These are phyloP conservation scores for Spilosoma lubricipeda DNA, from an alignment of 2,888 invertebrate genomes.

Conservation along the genomic window DNA sequence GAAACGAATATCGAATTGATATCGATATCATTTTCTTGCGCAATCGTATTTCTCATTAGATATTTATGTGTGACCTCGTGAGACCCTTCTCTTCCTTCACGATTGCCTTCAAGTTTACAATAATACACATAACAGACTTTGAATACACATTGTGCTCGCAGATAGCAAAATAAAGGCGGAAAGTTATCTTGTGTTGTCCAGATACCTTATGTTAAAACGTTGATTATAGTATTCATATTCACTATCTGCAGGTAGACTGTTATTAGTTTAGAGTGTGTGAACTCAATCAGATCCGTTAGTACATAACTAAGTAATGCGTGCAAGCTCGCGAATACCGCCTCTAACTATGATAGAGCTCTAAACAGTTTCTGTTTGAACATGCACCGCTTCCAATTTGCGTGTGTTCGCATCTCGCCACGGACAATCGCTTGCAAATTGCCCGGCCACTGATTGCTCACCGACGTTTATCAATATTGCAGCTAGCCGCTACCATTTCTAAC, in stretches of 20 bases:
- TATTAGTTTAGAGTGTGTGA: conserved; percentile 21
- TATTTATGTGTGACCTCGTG: conserved; percentile 79
- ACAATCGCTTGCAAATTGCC: conserved; percentile 83
- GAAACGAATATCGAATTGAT: conserved; percentile 80
- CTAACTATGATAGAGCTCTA: conserved; percentile 58
- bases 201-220: conserved; percentile 8
- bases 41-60: conserved; percentile 80
- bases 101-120: conserved; percentile 53
- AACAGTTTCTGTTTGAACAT: conserved; percentile 69
- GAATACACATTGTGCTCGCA: conserved; percentile 28
- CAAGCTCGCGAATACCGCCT: conserved; percentile 38
- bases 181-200: not conserved
- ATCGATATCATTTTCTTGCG: conserved; percentile 81
- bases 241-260: conserved; percentile 1
- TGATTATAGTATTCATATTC: not conserved
- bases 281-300: conserved; percentile 23
- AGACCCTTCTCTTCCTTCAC: conserved; percentile 68
- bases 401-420: conserved; percentile 77
- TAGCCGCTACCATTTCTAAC: conserved; percentile 53
- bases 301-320: conserved; percentile 39
- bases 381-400: conserved; percentile 77
- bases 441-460: conserved; percentile 78
- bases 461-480: conserved; percentile 83
- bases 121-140: conserved; percentile 30
- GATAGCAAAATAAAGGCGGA: conserved; percentile 19